These are phyloP conservation scores for Sciaenops ocellatus DNA, from an alignment of 2,797 vertebrate genomes.

Conservation along the genomic window DNA sequence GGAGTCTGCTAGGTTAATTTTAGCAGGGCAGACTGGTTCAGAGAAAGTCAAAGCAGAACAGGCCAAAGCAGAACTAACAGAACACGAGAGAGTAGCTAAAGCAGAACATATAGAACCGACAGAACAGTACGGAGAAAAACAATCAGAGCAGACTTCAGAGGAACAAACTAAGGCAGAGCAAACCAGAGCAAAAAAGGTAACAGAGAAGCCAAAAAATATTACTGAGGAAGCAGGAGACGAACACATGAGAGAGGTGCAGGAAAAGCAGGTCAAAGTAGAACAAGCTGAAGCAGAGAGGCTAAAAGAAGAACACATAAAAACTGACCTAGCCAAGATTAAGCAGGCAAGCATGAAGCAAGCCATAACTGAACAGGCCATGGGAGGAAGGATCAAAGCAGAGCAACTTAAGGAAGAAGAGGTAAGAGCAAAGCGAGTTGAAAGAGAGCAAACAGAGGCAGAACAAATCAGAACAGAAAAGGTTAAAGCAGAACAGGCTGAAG, in stretches of 20 bases:
- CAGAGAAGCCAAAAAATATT: constrained; percentile 44
- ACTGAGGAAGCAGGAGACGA: constrained; percentile 38
- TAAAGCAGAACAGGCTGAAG: constrained; percentile 35
- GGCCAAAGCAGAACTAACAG: constrained; percentile 46
- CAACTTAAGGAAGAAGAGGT: constrained; percentile 33
- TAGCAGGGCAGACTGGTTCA: constrained; percentile 55
- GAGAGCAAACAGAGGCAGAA: constrained; percentile 26
- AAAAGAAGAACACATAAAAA: constrained; percentile 65
- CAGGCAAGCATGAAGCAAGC: constrained; percentile 41
- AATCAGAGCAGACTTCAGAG: constrained; percentile 10
- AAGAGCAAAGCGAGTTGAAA: constrained; percentile 40
- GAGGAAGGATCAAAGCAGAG: constrained; percentile 47
- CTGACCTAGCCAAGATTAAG: constrained; percentile 38
- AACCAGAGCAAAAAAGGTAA: constrained; percentile 40
- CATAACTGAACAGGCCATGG: constrained; percentile 46
- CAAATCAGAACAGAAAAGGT: constrained; percentile 49
- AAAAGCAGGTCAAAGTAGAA: constrained; percentile 54
- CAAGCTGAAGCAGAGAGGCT: constrained; percentile 49
- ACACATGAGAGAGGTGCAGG: constrained; percentile 44
- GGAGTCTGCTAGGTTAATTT: constrained; percentile 57
- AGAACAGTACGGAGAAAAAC: constrained; percentile 40
- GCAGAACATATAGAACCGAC: constrained; percentile 18
- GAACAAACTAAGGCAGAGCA: constrained; percentile 40
- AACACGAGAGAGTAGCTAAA: constrained; percentile 12
- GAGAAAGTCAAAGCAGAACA: constrained; percentile 48